Conservation (phyloP, 92 coral and sea anemone genomes). For the Epizoanthus stellaris region DNA sequence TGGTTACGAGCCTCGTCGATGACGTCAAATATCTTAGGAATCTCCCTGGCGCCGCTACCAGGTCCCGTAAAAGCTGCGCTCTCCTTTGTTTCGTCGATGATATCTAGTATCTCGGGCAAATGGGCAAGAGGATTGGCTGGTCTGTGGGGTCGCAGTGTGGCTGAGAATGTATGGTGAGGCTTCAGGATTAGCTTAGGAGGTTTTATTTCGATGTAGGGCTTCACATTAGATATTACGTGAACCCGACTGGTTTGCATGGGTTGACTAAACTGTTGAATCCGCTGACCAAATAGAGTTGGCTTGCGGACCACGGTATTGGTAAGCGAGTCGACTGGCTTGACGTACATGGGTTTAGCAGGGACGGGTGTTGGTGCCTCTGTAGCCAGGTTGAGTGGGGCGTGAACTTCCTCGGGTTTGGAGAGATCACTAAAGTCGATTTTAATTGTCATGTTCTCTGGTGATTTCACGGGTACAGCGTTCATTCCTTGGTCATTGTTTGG, state of each 20-base stretch:
- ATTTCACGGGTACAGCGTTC: conserved; percentile 12
- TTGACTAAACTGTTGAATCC: conserved; percentile 46
- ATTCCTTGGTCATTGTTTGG: conserved; percentile 41
- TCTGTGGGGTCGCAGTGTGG: not conserved
- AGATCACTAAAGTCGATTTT: conserved; percentile 55
- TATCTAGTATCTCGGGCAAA: conserved; percentile 85
- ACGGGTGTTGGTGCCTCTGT: not conserved
- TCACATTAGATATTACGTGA: conserved; percentile 60
- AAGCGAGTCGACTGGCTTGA: conserved; percentile 26
- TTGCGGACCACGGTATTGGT: conserved; percentile 39
- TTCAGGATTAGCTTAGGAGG: conserved; percentile 14
- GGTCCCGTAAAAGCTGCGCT: conserved; percentile 48
- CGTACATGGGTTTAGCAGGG: conserved; percentile 13
- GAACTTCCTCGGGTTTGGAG: conserved; percentile 13
- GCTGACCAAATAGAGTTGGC: conserved; percentile 36
- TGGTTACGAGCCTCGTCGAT: conserved; percentile 91
- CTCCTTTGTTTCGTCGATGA: conserved; percentile 77
- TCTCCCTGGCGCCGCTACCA: conserved; percentile 78
- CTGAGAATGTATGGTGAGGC: conserved; percentile 7
- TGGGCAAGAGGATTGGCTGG: conserved; percentile 26
- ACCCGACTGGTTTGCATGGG: conserved; percentile 48
- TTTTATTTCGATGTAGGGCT: conserved; percentile 60
- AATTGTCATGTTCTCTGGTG: conserved; percentile 56
- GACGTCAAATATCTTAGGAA: conserved; percentile 94
- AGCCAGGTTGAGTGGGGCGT: conserved; percentile 8